Percentiles rank a stretch among this genome's conserved stretches.
These are phyloP conservation scores for Caerostris darwini DNA, from an alignment of 1,140 invertebrate species.

Conservation along the genomic window DNA sequence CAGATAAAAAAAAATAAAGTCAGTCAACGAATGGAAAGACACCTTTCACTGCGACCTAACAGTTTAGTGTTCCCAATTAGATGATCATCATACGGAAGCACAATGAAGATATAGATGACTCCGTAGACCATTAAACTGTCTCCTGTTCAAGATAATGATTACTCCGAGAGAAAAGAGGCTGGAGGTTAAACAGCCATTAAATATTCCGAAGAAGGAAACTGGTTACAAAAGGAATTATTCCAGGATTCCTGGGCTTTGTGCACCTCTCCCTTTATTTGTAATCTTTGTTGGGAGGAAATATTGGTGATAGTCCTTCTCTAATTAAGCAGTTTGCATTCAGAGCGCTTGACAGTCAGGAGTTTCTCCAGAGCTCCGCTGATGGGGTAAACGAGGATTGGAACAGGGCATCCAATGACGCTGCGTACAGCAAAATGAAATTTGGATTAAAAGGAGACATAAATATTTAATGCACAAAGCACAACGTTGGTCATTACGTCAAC, in stretches of 20 bases:
- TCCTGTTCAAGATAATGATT: constrained; percentile 62
- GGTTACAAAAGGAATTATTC: constrained; percentile 30
- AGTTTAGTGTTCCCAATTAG: constrained; percentile 64
- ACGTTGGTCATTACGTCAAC: no score
- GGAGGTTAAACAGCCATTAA: constrained; percentile 70
- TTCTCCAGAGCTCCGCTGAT: not conserved
- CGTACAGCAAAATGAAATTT: not conserved
- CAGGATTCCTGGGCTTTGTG: constrained; percentile 16
- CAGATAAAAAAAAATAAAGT: not conserved
- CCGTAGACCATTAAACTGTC: constrained; percentile 68
- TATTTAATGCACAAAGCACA: not conserved
- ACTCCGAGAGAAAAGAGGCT: constrained; percentile 51
- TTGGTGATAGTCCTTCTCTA: constrained; percentile 53
- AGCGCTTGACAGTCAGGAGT: constrained; percentile 2
- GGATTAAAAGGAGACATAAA: not conserved
- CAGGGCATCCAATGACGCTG: not conserved
- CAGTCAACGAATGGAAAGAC: not conserved
- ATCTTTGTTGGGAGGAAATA: constrained; percentile 31
- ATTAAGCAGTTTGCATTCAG: constrained; percentile 66
- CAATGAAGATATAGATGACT: constrained; percentile 77
- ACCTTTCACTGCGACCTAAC: constrained; percentile 8
- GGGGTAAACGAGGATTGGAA: not conserved
- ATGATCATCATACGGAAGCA: constrained; percentile 70
- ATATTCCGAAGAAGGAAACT: constrained; percentile 16
- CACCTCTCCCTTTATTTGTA: constrained; percentile 37